phyloP scores from a whole-genome alignment of 2,797 vertebrate species.

The Sebastes cheni region DNA sequence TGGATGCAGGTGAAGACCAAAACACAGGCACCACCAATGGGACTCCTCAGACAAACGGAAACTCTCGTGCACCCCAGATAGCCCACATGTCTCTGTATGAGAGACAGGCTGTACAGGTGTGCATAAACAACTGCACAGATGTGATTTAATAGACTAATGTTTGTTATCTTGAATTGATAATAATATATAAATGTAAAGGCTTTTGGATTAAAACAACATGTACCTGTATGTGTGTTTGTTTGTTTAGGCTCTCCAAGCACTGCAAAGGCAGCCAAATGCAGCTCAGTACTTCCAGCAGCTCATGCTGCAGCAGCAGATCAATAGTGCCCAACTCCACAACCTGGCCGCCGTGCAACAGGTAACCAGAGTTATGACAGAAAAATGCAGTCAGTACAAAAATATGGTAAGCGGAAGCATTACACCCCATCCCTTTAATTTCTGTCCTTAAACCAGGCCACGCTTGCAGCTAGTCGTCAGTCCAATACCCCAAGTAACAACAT shows the following conservation, averaged over 20 bases:
- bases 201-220: neutral
- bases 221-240: slow-evolving; percentile 21
- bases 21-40: slow-evolving; percentile 89
- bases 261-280: slow-evolving; percentile 97
- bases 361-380: neutral
- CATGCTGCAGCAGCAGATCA: slow-evolving; percentile 98
- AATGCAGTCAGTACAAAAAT: neutral
- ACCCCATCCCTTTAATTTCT: neutral
- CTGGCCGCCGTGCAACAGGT: slow-evolving; percentile 98
- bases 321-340: slow-evolving; percentile 94
- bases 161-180: neutral
- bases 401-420: neutral
- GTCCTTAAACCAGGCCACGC: slow-evolving; percentile 86
- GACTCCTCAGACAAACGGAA: slow-evolving; percentile 87
- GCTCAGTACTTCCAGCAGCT: slow-evolving; percentile 99
- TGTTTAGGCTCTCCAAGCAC: slow-evolving; percentile 92
- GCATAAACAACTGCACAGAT: neutral
- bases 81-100: slow-evolving; percentile 98
- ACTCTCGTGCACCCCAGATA: slow-evolving; percentile 91
- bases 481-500: slow-evolving; percentile 90
- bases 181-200: neutral
- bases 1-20: slow-evolving; percentile 97
- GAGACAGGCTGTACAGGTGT: slow-evolving; percentile 96
- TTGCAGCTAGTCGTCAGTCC: slow-evolving; percentile 95
- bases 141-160: neutral